These are phyloP conservation scores for Cantharis flavilabris DNA, from an alignment of 2,888 invertebrate genomes.

Conservation along the genomic window DNA sequence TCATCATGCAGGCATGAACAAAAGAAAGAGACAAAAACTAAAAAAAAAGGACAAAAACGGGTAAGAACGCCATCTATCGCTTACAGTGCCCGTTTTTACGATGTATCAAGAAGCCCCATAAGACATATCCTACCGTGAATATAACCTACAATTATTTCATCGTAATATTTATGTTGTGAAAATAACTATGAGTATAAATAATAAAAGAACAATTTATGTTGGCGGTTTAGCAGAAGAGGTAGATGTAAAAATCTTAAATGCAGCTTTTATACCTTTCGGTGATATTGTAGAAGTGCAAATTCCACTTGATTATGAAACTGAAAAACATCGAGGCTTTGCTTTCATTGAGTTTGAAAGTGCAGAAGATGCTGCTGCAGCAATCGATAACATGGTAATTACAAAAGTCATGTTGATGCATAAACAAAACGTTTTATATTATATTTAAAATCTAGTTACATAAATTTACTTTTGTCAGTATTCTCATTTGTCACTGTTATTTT, in stretches of 20 bases:
- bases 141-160: slow-evolving; percentile 3
- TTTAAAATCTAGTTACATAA: neutral
- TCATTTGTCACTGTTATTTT: slow-evolving; percentile 11
- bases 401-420: neutral
- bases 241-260: slow-evolving; percentile 91
- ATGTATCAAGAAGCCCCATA: no score
- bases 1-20: no score
- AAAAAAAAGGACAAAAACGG: no score
- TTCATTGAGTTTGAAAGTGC: slow-evolving; percentile 97
- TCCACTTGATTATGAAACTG: slow-evolving; percentile 96
- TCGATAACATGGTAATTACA: slow-evolving; percentile 91
- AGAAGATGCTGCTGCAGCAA: slow-evolving; percentile 98
- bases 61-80: no score
- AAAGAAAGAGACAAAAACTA: no score
- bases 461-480: neutral
- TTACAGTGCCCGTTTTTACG: no score
- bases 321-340: slow-evolving; percentile 97
- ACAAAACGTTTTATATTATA: neutral
- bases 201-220: slow-evolving; percentile 82
- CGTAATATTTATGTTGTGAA: neutral
- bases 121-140: no score
- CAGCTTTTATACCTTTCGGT: slow-evolving; percentile 98
- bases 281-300: slow-evolving; percentile 98
- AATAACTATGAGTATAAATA: slow-evolving; percentile 61
- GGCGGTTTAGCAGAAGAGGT: slow-evolving; percentile 94